Evolutionary conservation across 1,140 invertebrate genomes (phyloP).

Genomic region (Drosophila persimilis): DNA sequence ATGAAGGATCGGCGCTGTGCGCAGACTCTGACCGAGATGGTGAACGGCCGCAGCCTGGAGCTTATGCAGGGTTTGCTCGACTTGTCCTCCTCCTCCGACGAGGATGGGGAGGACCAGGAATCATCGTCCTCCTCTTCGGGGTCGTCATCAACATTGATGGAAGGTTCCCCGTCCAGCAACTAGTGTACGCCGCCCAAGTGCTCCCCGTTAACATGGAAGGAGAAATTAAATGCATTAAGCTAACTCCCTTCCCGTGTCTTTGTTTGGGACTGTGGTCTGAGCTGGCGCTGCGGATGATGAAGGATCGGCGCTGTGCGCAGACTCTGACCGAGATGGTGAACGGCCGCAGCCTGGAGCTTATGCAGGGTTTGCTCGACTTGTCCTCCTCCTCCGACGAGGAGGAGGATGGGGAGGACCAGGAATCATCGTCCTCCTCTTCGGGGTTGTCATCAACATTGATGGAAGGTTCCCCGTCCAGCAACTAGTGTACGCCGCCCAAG

Average conservation of each 20-base stretch:
- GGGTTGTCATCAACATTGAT: too few species aligned
- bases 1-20: conserved; percentile 15
- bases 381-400: neutral
- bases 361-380: conserved; percentile 33
- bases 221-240: conserved; percentile 36
- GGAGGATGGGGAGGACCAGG: neutral
- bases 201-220: too few species aligned
- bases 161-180: conserved; percentile 13
- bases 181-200: neutral
- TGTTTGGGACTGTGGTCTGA: neutral
- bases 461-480: conserved; percentile 10
- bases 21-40: conserved; percentile 16
- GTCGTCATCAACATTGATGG: too few species aligned
- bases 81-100: neutral
- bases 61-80: conserved; percentile 38
- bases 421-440: neutral
- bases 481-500: neutral
- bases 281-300: conserved; percentile 36
- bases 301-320: neutral
- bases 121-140: neutral
- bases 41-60: conserved; percentile 17
- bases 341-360: conserved; percentile 17
- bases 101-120: neutral
- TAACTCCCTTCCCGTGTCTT: neutral
- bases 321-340: conserved; percentile 22